Percentiles rank a stretch among this genome's conserved stretches.
These are phyloP conservation scores for Eurosta solidaginis DNA, from an alignment of 1,140 invertebrate species.

Conservation along the genomic window DNA sequence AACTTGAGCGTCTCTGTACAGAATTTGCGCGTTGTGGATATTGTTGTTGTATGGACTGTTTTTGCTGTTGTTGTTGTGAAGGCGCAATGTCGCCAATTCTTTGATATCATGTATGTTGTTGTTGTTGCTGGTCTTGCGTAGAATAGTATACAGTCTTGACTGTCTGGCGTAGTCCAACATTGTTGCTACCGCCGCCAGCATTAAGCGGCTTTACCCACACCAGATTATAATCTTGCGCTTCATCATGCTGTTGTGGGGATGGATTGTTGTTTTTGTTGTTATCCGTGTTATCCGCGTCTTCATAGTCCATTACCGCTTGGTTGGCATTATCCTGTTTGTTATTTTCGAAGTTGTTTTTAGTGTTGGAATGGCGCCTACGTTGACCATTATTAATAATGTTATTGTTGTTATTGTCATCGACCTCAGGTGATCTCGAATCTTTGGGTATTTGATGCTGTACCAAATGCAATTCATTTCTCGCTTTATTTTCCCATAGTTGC, in stretches of 20 bases:
- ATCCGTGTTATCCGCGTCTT: not conserved
- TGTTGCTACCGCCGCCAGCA: not conserved
- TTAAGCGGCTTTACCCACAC: not conserved
- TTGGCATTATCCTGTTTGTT: slow-evolving; percentile 28
- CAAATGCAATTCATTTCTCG: slow-evolving; percentile 61
- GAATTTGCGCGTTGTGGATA: not conserved
- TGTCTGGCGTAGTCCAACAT: not conserved
- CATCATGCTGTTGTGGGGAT: not conserved
- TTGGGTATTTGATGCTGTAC: slow-evolving; percentile 37
- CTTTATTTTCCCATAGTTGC: slow-evolving; percentile 64
- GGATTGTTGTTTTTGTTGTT: not conserved
- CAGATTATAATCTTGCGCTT: not conserved
- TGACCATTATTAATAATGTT: slow-evolving; percentile 36
- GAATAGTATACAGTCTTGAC: not conserved
- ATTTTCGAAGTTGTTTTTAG: slow-evolving; percentile 40
- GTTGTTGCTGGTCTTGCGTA: not conserved
- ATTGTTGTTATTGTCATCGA: slow-evolving; percentile 34
- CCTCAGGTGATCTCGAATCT: slow-evolving; percentile 45
- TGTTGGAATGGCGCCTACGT: slow-evolving; percentile 34
- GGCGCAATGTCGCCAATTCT: not conserved
- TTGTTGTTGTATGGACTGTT: not conserved
- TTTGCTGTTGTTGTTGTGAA: not conserved
- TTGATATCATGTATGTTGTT: not conserved
- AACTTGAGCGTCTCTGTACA: not conserved
- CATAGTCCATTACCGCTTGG: slow-evolving; percentile 14